Conservation (phyloP, 2,113 vertebrate species). For the Limnothrissa miodon region DNA sequence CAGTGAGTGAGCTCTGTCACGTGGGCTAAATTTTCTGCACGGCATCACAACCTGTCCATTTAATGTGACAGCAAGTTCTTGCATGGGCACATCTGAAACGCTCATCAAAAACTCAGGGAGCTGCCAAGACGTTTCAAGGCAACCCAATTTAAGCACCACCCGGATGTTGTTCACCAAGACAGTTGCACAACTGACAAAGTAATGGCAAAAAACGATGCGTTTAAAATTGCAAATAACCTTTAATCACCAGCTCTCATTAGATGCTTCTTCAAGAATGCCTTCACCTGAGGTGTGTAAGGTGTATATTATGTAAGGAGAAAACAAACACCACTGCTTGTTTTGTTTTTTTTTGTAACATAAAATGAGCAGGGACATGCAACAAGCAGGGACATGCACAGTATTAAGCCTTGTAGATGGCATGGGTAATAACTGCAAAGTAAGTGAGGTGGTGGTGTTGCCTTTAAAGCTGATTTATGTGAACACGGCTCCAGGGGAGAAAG, state of each 20-base stretch:
- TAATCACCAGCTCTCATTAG: slow-evolving; percentile 35
- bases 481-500: slow-evolving; percentile 59
- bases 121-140: slow-evolving; percentile 12
- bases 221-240: neutral
- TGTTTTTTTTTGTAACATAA: slow-evolving; percentile 56
- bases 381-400: slow-evolving; percentile 60
- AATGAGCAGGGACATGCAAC: slow-evolving; percentile 57
- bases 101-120: neutral
- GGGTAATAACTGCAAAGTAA: slow-evolving; percentile 55
- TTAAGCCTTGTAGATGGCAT: slow-evolving; percentile 58
- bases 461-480: slow-evolving; percentile 70
- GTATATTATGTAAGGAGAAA: slow-evolving; percentile 30
- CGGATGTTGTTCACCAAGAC: neutral
- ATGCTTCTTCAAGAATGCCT: neutral
- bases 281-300: neutral
- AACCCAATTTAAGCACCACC: neutral
- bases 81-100: neutral
- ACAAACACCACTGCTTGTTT: slow-evolving; percentile 38
- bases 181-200: slow-evolving; percentile 13
- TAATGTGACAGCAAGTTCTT: slow-evolving; percentile 11
- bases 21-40: slow-evolving; percentile 4
- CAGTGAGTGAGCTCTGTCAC: neutral
- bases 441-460: slow-evolving; percentile 51
- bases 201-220: neutral
- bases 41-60: slow-evolving; percentile 15